Conservation (phyloP, 2,888 invertebrate genomes). For the Deilephila porcellus region DNA sequence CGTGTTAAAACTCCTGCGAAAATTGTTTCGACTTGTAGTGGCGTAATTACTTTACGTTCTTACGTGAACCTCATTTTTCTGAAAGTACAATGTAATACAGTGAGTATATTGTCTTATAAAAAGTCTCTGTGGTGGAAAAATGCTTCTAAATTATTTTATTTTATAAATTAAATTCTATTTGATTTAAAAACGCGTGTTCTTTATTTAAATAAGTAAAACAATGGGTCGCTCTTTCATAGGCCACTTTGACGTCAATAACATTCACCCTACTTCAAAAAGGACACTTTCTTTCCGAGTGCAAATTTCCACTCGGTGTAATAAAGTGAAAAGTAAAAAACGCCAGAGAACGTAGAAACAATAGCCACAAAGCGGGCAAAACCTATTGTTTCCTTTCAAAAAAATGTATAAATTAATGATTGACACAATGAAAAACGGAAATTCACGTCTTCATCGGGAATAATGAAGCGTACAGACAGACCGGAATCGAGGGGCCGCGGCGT, state of each 20-base stretch:
- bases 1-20: background rate
- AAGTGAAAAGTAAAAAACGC: slow-evolving; percentile 8
- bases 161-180: too few species aligned
- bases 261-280: background rate
- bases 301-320: background rate
- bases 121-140: background rate
- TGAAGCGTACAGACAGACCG: slow-evolving; percentile 53
- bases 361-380: slow-evolving; percentile 6
- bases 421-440: slow-evolving; percentile 54
- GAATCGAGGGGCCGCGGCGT: slow-evolving; percentile 2
- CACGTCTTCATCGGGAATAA: slow-evolving; percentile 63
- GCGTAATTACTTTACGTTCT: slow-evolving; percentile 3
- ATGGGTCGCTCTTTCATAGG: background rate
- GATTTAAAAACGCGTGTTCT: too few species aligned
- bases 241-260: too few species aligned
- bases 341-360: slow-evolving; percentile 10
- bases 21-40: background rate
- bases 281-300: background rate
- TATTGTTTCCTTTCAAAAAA: slow-evolving; percentile 22
- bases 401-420: slow-evolving; percentile 39
- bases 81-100: background rate
- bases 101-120: background rate
- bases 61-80: slow-evolving; percentile 1
- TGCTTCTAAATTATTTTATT: too few species aligned
- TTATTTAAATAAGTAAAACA: too few species aligned